Evolutionary conservation across 2,888 invertebrate species (phyloP), one percentile per base, ranked within the genome.

Genomic region (Himalopsyche tibetana): DNA sequence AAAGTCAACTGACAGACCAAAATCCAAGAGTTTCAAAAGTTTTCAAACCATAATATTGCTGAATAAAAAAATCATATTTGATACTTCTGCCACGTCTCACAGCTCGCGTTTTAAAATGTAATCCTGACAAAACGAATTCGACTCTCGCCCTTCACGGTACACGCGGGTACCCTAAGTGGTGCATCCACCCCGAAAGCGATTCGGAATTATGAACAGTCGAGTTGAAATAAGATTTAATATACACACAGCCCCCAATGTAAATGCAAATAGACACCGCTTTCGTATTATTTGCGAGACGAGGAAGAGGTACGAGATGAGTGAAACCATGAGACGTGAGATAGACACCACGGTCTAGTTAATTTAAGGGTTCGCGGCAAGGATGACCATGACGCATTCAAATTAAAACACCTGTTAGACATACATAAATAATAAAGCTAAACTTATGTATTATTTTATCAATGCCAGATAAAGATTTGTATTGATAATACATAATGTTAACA

Each of bases 131-230:
- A 82, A 82, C 19, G 38, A 82, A 69, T 82, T 82, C 55, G 55
- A 82, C 82, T 36, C 55, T 15, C 55, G 82, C 36, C 55, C 42
- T 19, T 82, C 19, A n/a, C 19, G 42, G 83, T n/a, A 45, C 17
- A 5, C 12, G 83, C 69, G 42, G 84, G 74, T 69, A 36, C 85
- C 85, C 85, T 85, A 82, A 82, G 82, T 85, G 84, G 84, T 45
- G 84, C 86, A 86, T 36, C 51, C 86, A 86, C 85, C 87, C 84
- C 85, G 74, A 80, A 55, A 84, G 82, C 85, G 80, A 88, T 87
- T 86, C 83, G 85, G 86, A 86, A 88, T 88, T 88, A 88, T 88
- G 88, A 88, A 86, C 88, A 88, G 88, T 88, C 88, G 88, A 88
- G 84, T 87, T 87, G 88, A 84, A 88, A 87, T 88, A 88, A 88